Base-by-base conservation (phyloP, 2,888 invertebrate species). In the Nemurella pictetii region DNA sequence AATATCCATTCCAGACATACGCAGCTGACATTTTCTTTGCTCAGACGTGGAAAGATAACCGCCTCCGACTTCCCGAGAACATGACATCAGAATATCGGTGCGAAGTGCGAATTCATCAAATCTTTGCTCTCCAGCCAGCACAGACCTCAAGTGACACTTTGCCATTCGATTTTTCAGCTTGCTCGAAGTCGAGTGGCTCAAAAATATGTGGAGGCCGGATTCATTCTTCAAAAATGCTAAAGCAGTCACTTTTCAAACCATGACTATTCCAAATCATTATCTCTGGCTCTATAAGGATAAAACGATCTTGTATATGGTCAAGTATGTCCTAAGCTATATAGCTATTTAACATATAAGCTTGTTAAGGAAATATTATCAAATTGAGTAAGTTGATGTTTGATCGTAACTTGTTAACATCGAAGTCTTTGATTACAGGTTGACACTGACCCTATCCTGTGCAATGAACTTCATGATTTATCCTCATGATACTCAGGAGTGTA, bases 391-490 rank as follows among this genome's bases (percentile, higher is more conserved):
- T n/a, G n/a, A 73, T n/a, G 73, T n/a, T 73, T n/a, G 4, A 25
- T 36, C 9, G 7, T 36, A 15, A 36, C 9, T 15, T 36, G 36
- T 36, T 36, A 15, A 15, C 15, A 3, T 75, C 75, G 9, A 75
- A n/a, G 26, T 27, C 3, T 83, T 77, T 83, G 75, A 86, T 85
- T 91, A 83, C 89, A 94, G 97, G 89, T 91, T 98, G 87, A 97
- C 97, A 0, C 89, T 98, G 87, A 97, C 97, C 0, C 91, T 98
- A 35, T 97, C 97, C 0, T 98, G 98, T 90, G 97, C 97, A 0
- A 98, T 98, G 98, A 96, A 97, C 91, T 97, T 98, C 88, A 96
- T 97, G 89, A 94, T 96, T 0, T 98, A 97, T 90, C 98, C 98
- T 0, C 97, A 98, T 89, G 98, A 98, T 89, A 97, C 97, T 0